Evolutionary conservation across 2,797 vertebrate genomes (phyloP), one percentile per base, ranked within the genome.

Genomic region (Rhabdophis nuchalis): DNA sequence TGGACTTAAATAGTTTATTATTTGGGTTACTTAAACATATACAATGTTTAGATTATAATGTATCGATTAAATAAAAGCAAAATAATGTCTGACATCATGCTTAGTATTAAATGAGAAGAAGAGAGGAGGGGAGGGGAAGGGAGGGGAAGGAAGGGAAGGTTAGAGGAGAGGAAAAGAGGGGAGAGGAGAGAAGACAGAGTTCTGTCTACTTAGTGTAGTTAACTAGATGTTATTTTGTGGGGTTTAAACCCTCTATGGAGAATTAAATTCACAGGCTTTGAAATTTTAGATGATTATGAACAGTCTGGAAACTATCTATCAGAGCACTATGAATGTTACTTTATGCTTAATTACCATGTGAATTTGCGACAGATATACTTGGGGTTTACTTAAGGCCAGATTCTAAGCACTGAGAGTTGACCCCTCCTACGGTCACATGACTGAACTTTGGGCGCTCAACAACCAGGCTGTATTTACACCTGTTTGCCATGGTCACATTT

Each of bases 121-220:
- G 3, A 41, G 32, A 60, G 20, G 18, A 7, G 57, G 29, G 57
- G 11, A 29, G 27, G 2, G 64, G 60, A 29, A 0, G 1, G 27
- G 11, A 27, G 9, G 9, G 3, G 23, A 10, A 6, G 4, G 57
- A 23, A 3, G 57, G 9, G 2, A 3, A 1, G 3, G 13, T 11
- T 11, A n/a, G 4, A 29, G 60, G 60, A 64, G 12, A 6, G 46
- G 46, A 46, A 46, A 46, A 46, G 18, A 7, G 57, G 27, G 46
- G 46, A 29, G 27, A 5, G 61, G 60, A 29, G 10, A 4, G 27
- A 27, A 10, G 25, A 10, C 46, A 46, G 2, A 16, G 61, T 41
- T 41, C 8, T 77, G 8, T 41, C 68, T 77, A 4, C 41, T 41
- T 23, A 9, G 18, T 23, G 18, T 11, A 41, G 18, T 23, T 72